Base-by-base conservation (phyloP, 2,113 vertebrate genomes). In the Phalacrocorax pelagicus region DNA sequence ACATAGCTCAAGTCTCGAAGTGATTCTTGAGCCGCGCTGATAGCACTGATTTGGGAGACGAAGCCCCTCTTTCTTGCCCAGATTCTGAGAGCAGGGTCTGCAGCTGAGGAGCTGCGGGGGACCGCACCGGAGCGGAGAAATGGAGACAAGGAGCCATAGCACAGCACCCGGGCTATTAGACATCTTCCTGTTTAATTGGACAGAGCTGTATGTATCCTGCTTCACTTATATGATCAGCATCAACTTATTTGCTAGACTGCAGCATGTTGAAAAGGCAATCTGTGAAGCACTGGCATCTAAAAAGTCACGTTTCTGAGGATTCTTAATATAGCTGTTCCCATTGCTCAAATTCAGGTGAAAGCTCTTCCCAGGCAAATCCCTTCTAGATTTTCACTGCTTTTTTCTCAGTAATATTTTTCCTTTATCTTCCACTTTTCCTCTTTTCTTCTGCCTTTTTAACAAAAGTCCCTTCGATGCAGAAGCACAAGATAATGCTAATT, bases 401-500 rank as follows among this genome's bases (percentile, higher is more conserved):
- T 78, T 29, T 49, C 75, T 93, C 75, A 62, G 65, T 70, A 71
- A 44, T 71, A 66, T 70, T 49, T 62, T 70, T n/a, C 36, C 55
- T 65, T 78, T 81, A 63, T 67, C 46, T 86, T 93, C 65, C 94
- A 44, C 36, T 81, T 61, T 40, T 55, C 52, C 51, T 78, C 61
- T 83, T 78, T 81, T 78, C 83, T 89, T 54, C 86, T 71, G 86
- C 67, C 79, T 52, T 95, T 92, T 85, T 91, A 92, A 92, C 74
- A 79, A 22, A 74, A 84, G 67, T 55, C 73, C 63, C 85, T 90
- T 96, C 13, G 36, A 82, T 73, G 92, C 93, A 92, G 84, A 78
- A 80, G 85, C 82, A 62, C 63, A 84, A 89, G 90, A 72, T 95
- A 92, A 97, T 71, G 77, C 90, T 95, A 97, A 98, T 90, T 97